Base-by-base conservation (phyloP, 2,113 vertebrate species). In the Thamnaconus septentrionalis region DNA sequence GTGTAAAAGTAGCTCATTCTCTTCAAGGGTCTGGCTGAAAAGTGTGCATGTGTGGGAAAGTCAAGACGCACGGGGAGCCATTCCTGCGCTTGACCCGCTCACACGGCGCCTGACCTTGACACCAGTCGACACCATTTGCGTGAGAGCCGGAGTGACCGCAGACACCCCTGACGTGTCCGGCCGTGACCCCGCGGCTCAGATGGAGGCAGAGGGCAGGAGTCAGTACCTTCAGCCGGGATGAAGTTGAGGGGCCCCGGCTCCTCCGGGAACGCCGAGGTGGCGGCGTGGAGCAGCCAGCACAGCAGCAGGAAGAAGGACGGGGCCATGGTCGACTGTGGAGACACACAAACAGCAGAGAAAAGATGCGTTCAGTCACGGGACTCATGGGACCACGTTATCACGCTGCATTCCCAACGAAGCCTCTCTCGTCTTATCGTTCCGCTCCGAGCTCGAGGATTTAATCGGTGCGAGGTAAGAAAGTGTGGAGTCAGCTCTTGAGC, bases 211-310 rank as follows among this genome's bases (percentile, higher is more conserved):
- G 56, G 64, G 49, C 7, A 70, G 12, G 57, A 49, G 73, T 53
- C 57, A n/a, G 44, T 90, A 93, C 92, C 92, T 87, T 92, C 91
- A 3, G 89, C 78, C 48, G 89, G 91, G 80, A 91, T 90, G 72
- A 88, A 85, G 85, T 90, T 92, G 61, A 93, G 76, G 18, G 92
- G 90, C 70, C 88, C 91, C 0, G 83, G 84, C 50, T 93, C 91
- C 72, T 92, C 92, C 0, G 91, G 92, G 83, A 93, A 93, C 1
- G 83, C 76, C 0, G 84, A 71, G 82, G 73, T 63, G 44, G 80
- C 81, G 49, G 77, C 61, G 64, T 57, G 90, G 65, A 91, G 82
- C 47, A 93, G 68, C 81, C 87, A 88, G 46, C 79, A 83, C 62
- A 92, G 81, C 65, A 88, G 61, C 68, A 91, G 55, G 72, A 89